Evolutionary conservation across 2,888 invertebrate species (phyloP).

Genomic region (Eustalomyia histrio): DNA sequence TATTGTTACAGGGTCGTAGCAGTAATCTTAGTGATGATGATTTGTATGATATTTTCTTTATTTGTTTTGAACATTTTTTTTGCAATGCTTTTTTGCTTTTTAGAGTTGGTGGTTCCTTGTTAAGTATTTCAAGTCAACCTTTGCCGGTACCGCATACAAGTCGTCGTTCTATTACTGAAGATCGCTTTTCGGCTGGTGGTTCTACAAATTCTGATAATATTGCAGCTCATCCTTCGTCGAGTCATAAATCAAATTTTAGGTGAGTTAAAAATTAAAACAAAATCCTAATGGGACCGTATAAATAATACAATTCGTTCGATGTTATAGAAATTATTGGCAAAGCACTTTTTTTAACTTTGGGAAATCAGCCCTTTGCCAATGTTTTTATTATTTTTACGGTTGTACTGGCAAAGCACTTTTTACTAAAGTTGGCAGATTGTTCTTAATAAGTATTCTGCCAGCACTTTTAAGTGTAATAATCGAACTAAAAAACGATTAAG

Average conservation of each 20-base stretch:
- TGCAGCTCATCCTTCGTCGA: slow-evolving; percentile 77
- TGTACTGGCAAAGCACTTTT: too few species aligned
- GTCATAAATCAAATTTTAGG: slow-evolving; percentile 79
- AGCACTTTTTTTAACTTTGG: too few species aligned
- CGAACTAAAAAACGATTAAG: too few species aligned
- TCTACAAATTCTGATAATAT: slow-evolving; percentile 78
- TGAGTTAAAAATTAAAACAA: slow-evolving; percentile 43
- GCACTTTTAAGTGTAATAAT: too few species aligned
- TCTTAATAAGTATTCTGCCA: too few species aligned
- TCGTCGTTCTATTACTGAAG: slow-evolving; percentile 76
- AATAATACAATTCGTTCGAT: too few species aligned
- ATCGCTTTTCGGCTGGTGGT: slow-evolving; percentile 75
- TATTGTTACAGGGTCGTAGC: slow-evolving; percentile 60
- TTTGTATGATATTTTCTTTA: slow-evolving; percentile 66
- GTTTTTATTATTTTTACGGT: too few species aligned
- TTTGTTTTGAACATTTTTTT: not conserved
- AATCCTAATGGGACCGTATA: too few species aligned
- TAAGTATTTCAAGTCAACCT: slow-evolving; percentile 79
- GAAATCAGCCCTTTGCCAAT: too few species aligned
- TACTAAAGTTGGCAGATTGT: too few species aligned
- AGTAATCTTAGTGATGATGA: slow-evolving; percentile 71
- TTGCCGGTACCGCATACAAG: slow-evolving; percentile 75
- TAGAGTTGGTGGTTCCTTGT: slow-evolving; percentile 73
- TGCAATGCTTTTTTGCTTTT: slow-evolving; percentile 15
- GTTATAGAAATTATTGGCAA: too few species aligned